Base-by-base conservation (phyloP, 92 coral and sea anemone genomes). In the Porites lobata region DNA sequence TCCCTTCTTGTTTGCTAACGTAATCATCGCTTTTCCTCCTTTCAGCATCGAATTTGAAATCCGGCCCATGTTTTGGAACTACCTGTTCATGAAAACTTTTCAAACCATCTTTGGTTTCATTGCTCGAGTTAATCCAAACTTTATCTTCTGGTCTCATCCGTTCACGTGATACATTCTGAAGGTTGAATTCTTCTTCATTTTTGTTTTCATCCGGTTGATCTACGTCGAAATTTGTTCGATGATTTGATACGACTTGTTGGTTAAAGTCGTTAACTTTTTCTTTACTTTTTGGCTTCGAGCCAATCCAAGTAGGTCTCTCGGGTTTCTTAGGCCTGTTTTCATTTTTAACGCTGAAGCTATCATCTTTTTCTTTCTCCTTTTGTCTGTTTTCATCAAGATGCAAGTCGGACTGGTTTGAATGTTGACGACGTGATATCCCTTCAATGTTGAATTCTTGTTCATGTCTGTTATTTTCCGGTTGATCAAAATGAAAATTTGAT, bases 401-500 rank as follows among this genome's bases (percentile, higher is more conserved):
- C 15, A 51, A 12, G 50, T 14, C 19, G 15, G 85, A 53, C 8
- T 15, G 9, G 29, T 52, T 18, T 18, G 21, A 51, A 1, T 56
- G 85, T 38, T 38, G 47, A 38, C 47, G 47, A 38, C 47, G 47
- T 38, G 47, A 38, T 38, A 38, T 0, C 47, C 54, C 20, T 75
- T 75, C 26, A 52, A 56, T 1, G 21, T 21, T 38, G 15, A 56
- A 56, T 56, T 56, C 61, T 10, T 53, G n/a, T 1, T n/a, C 9
- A 26, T 75, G 15, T 75, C 29, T 11, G 18, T 52, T 24, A 38
- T 81, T 15, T 9, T 6, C 10, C 13, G 15, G 65, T 24, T 68
- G 26, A 26, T 69, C 66, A 1, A 81, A 4, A 1, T 58, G 67
- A 43, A 81, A 81, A 53, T 43, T 66, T 14, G 86, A 56, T 32